Conservation (phyloP, 2,888 invertebrate species). For the Tipula confusa region DNA sequence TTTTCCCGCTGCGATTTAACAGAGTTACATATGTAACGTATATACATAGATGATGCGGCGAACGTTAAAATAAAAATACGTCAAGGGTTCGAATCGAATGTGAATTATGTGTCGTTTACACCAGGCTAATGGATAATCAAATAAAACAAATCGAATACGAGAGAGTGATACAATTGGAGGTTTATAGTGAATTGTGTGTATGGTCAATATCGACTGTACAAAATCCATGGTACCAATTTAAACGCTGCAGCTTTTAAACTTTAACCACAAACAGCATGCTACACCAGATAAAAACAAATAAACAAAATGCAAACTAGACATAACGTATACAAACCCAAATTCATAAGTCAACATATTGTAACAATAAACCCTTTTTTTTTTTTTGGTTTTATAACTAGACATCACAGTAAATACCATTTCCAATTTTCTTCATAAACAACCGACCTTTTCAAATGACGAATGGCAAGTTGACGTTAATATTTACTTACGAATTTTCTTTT, state of each 20-base stretch:
- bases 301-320: background rate
- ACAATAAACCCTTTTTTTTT: background rate
- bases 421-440: background rate
- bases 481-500: constrained; percentile 9
- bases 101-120: background rate
- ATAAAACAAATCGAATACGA: too few species aligned
- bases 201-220: too few species aligned
- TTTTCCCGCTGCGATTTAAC: background rate
- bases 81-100: background rate
- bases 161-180: too few species aligned
- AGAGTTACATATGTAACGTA: background rate
- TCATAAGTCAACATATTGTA: background rate
- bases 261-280: too few species aligned
- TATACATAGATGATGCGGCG: background rate
- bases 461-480: constrained; percentile 3
- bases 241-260: too few species aligned
- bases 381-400: background rate
- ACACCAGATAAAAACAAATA: too few species aligned
- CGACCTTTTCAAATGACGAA: background rate
- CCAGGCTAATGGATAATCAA: too few species aligned
- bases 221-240: too few species aligned
- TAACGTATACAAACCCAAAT: background rate
- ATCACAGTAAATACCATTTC: background rate
- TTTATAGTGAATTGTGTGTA: too few species aligned
- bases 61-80: background rate